Conservation (phyloP, 2,113 vertebrate species). For the Bos javanicus region DNA sequence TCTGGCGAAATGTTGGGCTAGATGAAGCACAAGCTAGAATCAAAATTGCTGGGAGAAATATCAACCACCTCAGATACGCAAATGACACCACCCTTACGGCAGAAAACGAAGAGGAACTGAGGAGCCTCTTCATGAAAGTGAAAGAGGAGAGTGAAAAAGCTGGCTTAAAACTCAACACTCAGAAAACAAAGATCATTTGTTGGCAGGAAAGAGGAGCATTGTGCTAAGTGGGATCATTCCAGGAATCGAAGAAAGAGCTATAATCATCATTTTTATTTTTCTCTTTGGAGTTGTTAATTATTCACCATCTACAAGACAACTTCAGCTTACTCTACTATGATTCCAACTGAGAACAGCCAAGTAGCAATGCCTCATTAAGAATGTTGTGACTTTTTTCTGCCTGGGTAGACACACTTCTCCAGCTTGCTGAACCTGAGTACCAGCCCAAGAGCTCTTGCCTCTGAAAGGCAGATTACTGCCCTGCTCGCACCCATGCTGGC, state of each 20-base stretch:
- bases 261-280: not conserved
- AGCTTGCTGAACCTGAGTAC: not conserved
- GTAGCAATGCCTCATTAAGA: conserved; percentile 39
- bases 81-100: too few species aligned
- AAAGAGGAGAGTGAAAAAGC: too few species aligned
- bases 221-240: not conserved
- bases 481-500: not conserved
- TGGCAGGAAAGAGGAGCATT: not conserved
- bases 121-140: too few species aligned
- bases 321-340: conserved; percentile 16
- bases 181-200: not conserved
- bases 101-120: too few species aligned
- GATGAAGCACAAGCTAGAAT: too few species aligned
- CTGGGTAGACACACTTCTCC: not conserved
- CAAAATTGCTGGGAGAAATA: too few species aligned
- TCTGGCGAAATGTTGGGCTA: too few species aligned
- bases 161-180: too few species aligned
- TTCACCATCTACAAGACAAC: not conserved
- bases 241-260: not conserved
- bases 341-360: conserved; percentile 43
- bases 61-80: too few species aligned
- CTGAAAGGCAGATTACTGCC: not conserved
- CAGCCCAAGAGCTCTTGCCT: not conserved
- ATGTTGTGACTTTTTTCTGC: not conserved
- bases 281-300: conserved; percentile 36